A percentile compares a stretch with the other conserved stretches of the same genome.
Evolutionary conservation across 2,113 vertebrate species (phyloP).

Genomic region (Catharus fuscescens): DNA sequence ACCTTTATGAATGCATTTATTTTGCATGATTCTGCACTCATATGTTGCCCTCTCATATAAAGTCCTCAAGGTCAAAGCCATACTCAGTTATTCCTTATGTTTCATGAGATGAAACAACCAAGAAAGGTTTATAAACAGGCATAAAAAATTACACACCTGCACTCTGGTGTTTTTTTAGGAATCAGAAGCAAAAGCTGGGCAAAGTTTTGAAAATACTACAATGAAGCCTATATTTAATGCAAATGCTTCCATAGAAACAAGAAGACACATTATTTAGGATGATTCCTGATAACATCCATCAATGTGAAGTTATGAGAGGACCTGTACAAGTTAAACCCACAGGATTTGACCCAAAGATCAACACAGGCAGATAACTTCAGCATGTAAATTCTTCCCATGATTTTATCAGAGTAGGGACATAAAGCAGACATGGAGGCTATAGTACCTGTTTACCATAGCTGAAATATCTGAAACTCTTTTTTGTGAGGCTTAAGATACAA

Average conservation of each 20-base stretch:
- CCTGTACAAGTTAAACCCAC: accelerated
- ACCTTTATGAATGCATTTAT: not conserved
- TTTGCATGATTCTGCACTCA: not conserved
- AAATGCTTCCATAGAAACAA: not conserved
- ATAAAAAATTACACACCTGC: not conserved
- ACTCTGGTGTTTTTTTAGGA: not conserved
- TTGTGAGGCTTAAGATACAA: not conserved
- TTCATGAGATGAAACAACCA: not conserved
- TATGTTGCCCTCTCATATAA: not conserved
- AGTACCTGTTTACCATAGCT: not conserved
- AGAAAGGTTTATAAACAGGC: not conserved
- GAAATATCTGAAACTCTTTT: not conserved
- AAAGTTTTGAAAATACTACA: not conserved
- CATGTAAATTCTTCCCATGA: not conserved
- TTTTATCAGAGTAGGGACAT: not conserved
- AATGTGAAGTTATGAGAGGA: not conserved
- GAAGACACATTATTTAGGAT: not conserved
- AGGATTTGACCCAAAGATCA: not conserved
- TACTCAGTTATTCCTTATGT: not conserved
- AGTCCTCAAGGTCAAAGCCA: not conserved
- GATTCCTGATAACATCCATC: not conserved
- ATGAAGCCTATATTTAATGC: not conserved
- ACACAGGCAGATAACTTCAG: not conserved
- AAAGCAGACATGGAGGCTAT: not conserved
- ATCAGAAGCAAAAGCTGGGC: not conserved